Base-by-base conservation (phyloP, 1,140 invertebrate species). In the Drosophila truncata region DNA sequence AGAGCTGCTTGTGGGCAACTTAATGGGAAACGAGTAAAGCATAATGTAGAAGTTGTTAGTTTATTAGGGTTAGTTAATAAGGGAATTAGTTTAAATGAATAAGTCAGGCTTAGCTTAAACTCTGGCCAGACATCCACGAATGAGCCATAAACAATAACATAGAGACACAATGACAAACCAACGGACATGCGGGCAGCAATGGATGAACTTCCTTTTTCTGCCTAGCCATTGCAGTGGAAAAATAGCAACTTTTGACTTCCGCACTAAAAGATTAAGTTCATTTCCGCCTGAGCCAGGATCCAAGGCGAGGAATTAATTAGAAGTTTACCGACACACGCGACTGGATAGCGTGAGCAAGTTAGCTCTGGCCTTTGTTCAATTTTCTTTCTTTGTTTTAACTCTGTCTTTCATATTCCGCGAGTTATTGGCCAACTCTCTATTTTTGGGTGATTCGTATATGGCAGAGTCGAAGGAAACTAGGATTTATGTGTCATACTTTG, bases 191-290 rank as follows among this genome's bases (percentile, higher is more conserved):
- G 13, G 64, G n/a, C 9, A 31, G 29, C 5, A 33, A n/a, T 9
- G 13, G 16, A 39, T 16, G 16, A 33, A 55, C 35, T 63, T 72
- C 41, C 47, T 31, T 47, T 44, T 10, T 25, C 37, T 33, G 27
- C 16, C 60, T 50, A 88, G 66, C 69, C 70, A 80, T 69, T 75
- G 80, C 75, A 80, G 66, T 58, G 69, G 61, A 70, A 52, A 80
- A 75, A 60, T 55, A 47, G 54, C 41, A 75, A 80, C 84, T 87
- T 88, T 61, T 50, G 60, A 80, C 80, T 87, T 88, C 84, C 77
- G 80, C 69, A 58, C 77, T 81, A 60, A 88, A 88, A 88, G 80
- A 84, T 88, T 88, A 78, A 88, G 67, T 83, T 88, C 84, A 88
- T 88, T 88, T 88, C 84, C 84, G 80, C 42, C 60, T 18, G 35